Conservation (phyloP, 2,888 invertebrate species). For the Tetranychus truncatus region DNA sequence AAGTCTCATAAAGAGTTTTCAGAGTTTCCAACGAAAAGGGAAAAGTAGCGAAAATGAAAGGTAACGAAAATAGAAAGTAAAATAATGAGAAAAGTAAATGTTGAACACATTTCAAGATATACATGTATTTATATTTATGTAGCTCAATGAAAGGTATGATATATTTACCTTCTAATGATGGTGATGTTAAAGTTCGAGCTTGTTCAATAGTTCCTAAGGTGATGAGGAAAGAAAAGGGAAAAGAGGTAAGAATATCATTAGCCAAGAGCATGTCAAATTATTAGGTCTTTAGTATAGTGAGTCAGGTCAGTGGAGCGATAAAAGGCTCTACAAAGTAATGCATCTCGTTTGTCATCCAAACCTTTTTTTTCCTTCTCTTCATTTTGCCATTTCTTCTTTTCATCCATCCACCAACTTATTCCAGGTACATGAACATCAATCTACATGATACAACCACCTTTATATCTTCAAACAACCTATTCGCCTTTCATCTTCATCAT, state of each 20-base stretch:
- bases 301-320: background rate
- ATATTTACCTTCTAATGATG: constrained; percentile 23
- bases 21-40: too few relatives aligned
- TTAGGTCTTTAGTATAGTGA: background rate
- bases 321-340: background rate
- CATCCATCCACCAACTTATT: background rate
- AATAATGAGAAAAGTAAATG: background rate
- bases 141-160: background rate
- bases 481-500: background rate
- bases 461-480: background rate
- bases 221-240: background rate
- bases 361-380: background rate
- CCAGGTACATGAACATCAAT: background rate
- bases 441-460: background rate
- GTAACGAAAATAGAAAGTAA: too few relatives aligned
- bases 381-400: too few relatives aligned
- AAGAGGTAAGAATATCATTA: background rate
- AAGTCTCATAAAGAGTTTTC: too few relatives aligned
- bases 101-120: background rate
- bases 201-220: constrained; percentile 24
- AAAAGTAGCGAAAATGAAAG: too few relatives aligned
- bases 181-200: constrained; percentile 25
- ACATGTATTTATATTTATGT: background rate
- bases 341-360: background rate
- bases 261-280: background rate